These are phyloP conservation scores for Aselliscus stoliczkanus DNA, from an alignment of 2,797 vertebrate species.

Conservation along the genomic window DNA sequence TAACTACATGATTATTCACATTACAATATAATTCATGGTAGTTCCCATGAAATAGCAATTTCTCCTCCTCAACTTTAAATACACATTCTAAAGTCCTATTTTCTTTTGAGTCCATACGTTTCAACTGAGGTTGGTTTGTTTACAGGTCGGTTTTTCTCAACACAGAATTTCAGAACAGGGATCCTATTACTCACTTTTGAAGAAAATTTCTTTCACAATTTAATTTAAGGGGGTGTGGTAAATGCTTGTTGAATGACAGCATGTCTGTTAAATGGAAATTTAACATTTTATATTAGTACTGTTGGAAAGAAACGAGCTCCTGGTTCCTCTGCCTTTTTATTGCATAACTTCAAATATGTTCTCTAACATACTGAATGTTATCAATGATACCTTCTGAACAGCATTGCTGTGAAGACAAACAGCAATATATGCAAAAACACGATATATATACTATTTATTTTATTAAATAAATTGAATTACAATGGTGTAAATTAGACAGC, in stretches of 20 bases:
- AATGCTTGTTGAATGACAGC: neutral
- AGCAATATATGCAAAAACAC: neutral
- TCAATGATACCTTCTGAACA: neutral
- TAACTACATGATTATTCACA: neutral
- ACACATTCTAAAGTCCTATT: neutral
- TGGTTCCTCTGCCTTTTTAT: neutral
- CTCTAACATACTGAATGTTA: neutral
- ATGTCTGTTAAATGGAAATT: neutral
- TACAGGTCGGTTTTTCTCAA: neutral
- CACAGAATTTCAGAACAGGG: neutral
- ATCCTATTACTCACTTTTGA: neutral
- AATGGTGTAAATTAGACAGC: neutral
- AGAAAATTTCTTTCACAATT: neutral
- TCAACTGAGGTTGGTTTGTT: neutral
- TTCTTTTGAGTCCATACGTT: neutral
- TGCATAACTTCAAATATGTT: neutral
- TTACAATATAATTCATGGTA: neutral
- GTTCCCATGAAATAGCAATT: neutral
- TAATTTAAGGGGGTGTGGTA: neutral
- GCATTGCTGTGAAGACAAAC: neutral
- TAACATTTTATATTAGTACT: neutral
- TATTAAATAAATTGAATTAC: slow-evolving; percentile 34
- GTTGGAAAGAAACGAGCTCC: neutral
- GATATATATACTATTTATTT: neutral
- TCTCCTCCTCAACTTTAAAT: neutral